phyloP scores from a whole-genome alignment of 1,140 invertebrate genomes.

The Stegodyphus mimosarum region DNA sequence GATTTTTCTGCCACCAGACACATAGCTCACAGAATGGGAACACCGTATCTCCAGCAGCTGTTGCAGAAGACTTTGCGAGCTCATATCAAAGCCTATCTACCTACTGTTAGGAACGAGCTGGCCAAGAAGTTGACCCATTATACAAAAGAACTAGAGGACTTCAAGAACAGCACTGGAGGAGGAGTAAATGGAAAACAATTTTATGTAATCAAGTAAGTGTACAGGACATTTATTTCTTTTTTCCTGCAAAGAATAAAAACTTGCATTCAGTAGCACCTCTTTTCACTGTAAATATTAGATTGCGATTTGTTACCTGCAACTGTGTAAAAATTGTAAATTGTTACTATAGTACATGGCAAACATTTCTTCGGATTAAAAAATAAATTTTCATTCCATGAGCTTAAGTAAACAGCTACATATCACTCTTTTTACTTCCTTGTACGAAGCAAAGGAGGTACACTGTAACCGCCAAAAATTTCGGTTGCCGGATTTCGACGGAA shows the following conservation, averaged over 20 bases:
- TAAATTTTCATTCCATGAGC: too few relatives aligned
- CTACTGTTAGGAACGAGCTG: background rate
- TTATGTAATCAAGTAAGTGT: constrained; percentile 4
- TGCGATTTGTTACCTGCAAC: too few relatives aligned
- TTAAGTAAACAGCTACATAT: too few relatives aligned
- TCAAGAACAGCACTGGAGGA: background rate
- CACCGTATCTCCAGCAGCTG: background rate
- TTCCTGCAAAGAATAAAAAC: background rate
- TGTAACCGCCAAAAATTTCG: too few relatives aligned
- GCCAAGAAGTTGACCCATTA: background rate
- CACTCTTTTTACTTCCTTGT: too few relatives aligned
- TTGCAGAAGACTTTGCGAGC: background rate
- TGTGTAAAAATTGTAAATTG: too few relatives aligned
- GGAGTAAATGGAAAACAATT: background rate
- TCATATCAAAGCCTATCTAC: background rate
- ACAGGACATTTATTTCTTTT: background rate
- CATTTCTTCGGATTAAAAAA: too few relatives aligned
- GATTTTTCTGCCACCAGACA: background rate
- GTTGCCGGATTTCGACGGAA: too few relatives aligned
- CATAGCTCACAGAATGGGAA: constrained; percentile 2
- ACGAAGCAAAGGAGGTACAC: too few relatives aligned
- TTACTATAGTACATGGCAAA: too few relatives aligned
- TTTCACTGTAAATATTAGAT: too few relatives aligned
- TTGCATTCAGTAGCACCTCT: too few relatives aligned
- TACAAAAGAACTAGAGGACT: background rate